phyloP scores from a whole-genome alignment of 1,140 invertebrate genomes.

The Linepithema humile region DNA sequence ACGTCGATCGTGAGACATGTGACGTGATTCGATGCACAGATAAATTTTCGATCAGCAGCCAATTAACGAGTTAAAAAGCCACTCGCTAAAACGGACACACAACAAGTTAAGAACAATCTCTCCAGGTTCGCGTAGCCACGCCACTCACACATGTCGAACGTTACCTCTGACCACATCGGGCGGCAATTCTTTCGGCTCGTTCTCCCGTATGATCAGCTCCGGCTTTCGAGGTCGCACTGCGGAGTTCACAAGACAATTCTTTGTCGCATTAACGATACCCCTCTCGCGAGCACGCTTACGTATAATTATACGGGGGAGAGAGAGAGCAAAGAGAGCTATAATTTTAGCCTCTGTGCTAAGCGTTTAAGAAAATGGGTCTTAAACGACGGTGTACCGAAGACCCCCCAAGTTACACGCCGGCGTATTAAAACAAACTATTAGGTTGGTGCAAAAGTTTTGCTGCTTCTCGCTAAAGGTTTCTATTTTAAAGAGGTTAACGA shows the following conservation, averaged over 20 bases:
- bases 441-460: no score
- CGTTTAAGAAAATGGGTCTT: conserved; percentile 33
- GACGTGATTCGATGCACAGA: conserved; percentile 20
- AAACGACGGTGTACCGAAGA: background rate
- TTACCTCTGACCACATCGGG: conserved; percentile 96
- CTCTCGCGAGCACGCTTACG: conserved; percentile 20
- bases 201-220: conserved; percentile 96
- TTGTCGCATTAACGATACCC: conserved; percentile 70
- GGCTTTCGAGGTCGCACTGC: conserved; percentile 89
- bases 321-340: conserved; percentile 10
- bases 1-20: background rate
- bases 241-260: conserved; percentile 78
- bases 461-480: no score
- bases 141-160: conserved; percentile 60
- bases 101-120: conserved; percentile 16
- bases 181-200: conserved; percentile 93
- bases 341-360: conserved; percentile 47
- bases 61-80: conserved; percentile 35
- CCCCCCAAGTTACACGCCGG: background rate
- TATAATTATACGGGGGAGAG: conserved; percentile 50
- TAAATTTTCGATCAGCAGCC: conserved; percentile 22
- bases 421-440: background rate
- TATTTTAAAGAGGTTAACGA: no score
- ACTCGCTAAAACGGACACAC: conserved; percentile 9
- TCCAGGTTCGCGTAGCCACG: background rate